These are phyloP conservation scores for Muscicapa striata DNA, from an alignment of 2,797 vertebrate genomes.

Conservation along the genomic window DNA sequence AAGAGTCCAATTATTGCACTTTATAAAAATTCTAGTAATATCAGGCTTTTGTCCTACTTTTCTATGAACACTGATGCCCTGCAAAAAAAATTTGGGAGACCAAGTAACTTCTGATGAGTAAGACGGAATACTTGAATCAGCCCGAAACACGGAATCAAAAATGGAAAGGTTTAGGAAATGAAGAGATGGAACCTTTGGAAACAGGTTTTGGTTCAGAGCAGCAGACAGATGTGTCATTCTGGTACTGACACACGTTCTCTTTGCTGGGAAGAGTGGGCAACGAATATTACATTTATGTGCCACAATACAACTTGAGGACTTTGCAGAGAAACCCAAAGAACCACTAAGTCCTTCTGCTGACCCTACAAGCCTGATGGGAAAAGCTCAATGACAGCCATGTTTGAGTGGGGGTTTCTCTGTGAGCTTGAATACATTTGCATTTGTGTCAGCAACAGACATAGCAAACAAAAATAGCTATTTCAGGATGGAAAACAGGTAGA, in stretches of 20 bases:
- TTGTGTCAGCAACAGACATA: not conserved
- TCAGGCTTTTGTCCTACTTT: constrained; percentile 74
- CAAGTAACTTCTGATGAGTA: constrained; percentile 11
- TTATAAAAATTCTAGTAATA: constrained; percentile 69
- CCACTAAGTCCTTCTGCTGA: not conserved
- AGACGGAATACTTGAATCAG: not conserved
- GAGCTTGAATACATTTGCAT: not conserved
- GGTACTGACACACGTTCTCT: not conserved
- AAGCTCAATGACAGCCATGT: not conserved
- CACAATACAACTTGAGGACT: not conserved
- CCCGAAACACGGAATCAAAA: constrained; percentile 48
- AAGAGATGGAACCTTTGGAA: not conserved
- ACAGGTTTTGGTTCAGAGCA: not conserved
- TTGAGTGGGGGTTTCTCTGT: not conserved
- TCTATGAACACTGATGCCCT: constrained; percentile 44
- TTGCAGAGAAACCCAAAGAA: constrained; percentile 13
- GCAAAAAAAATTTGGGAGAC: constrained; percentile 52
- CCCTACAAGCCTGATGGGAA: not conserved
- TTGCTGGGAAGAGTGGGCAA: not conserved
- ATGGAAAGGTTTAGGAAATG: not conserved
- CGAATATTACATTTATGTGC: not conserved
- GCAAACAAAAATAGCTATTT: constrained; percentile 39
- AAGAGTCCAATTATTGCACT: constrained; percentile 76
- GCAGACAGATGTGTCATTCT: not conserved
- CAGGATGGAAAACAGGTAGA: constrained; percentile 29